Evolutionary conservation across 2,113 vertebrate genomes (phyloP).

Genomic region (Ivindomyrus marchei): DNA sequence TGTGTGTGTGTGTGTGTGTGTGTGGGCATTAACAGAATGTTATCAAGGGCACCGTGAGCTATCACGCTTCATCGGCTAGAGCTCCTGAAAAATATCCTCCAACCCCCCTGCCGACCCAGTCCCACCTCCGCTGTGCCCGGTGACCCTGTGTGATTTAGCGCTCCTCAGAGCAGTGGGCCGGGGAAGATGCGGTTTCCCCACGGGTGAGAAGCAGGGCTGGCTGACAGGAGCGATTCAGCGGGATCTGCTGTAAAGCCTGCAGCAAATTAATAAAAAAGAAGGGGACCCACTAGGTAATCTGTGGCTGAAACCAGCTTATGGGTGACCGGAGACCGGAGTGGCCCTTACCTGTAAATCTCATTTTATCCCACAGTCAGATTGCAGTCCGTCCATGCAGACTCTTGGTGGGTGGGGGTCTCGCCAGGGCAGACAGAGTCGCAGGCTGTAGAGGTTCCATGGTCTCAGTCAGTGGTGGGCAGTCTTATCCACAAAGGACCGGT

Average conservation of each 20-base stretch:
- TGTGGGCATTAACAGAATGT: not conserved
- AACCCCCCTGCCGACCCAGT: not conserved
- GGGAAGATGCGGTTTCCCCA: not conserved
- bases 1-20: not conserved
- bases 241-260: not conserved
- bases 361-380: not conserved
- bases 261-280: not conserved
- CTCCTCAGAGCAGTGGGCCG: not conserved
- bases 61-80: not conserved
- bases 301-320: not conserved
- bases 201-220: not conserved
- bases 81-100: not conserved
- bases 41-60: not conserved
- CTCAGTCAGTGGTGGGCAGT: not conserved
- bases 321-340: not conserved
- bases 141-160: not conserved
- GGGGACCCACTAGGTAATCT: not conserved
- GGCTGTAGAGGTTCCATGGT: not conserved
- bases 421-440: not conserved
- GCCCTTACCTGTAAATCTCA: not conserved
- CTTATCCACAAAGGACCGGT: not conserved
- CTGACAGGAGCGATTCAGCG: not conserved
- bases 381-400: not conserved
- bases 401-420: not conserved
- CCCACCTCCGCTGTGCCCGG: not conserved